A percentile compares a stretch with the other conserved stretches of the same genome.
phyloP scores from a whole-genome alignment of 2,113 vertebrate genomes.

The Bubo blakistoni region DNA sequence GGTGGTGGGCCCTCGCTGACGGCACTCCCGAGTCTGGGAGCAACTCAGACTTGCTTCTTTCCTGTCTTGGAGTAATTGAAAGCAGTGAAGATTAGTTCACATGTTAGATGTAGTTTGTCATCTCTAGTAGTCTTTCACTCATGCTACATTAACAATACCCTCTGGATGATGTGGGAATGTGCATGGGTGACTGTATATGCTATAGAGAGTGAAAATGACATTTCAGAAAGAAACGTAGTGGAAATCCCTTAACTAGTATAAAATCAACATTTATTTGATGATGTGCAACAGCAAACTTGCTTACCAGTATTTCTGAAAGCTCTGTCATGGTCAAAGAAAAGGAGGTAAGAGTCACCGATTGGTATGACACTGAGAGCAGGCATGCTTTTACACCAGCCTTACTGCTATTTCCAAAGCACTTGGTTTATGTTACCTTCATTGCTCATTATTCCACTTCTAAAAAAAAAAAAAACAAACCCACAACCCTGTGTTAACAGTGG shows the following conservation, averaged over 20 bases:
- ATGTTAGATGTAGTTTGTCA: background rate
- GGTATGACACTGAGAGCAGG: background rate
- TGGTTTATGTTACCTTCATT: background rate
- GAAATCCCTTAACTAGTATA: background rate
- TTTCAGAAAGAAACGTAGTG: rapidly evolving
- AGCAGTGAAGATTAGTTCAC: background rate
- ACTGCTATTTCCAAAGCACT: background rate
- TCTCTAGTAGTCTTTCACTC: background rate
- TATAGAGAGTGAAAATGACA: background rate
- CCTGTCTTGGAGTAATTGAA: background rate
- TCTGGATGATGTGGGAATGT: background rate
- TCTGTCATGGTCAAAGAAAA: background rate
- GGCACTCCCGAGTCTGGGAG: background rate
- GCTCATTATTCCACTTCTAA: background rate
- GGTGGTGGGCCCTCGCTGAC: background rate
- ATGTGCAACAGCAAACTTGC: background rate
- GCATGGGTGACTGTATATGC: background rate
- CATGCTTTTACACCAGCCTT: rapidly evolving
- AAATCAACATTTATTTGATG: background rate
- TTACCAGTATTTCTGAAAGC: background rate
- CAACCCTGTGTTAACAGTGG: no score
- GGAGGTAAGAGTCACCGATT: rapidly evolving
- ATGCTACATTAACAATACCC: background rate
- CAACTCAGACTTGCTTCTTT: background rate
- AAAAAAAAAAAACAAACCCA: background rate